Evolutionary conservation across 2,797 vertebrate genomes (phyloP).

Genomic region (Peromyscus melanophrys): DNA sequence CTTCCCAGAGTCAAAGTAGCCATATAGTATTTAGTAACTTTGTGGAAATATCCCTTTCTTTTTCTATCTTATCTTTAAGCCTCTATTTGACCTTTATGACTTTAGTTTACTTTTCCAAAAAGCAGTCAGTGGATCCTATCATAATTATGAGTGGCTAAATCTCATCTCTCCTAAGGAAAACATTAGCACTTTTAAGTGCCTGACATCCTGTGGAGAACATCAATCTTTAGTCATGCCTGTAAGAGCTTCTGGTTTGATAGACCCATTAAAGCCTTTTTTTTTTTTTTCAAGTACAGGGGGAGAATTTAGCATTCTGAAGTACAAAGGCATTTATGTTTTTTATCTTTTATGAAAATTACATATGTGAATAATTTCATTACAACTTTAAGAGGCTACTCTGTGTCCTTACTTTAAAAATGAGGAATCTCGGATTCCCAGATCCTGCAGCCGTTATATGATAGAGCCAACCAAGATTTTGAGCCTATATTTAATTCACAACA

Average conservation of each 20-base stretch:
- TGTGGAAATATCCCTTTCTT: constrained; percentile 32
- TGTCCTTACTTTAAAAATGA: neutral
- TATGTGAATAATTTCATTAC: constrained; percentile 52
- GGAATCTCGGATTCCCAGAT: constrained; percentile 1
- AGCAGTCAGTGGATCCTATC: neutral
- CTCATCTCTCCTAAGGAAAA: constrained; percentile 27
- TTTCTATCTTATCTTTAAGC: constrained; percentile 47
- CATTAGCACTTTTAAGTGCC: neutral
- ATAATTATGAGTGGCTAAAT: neutral
- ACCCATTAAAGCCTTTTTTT: neutral
- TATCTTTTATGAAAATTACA: constrained; percentile 10
- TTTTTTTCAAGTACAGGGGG: neutral
- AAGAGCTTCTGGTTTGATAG: neutral
- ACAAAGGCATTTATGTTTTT: constrained; percentile 23
- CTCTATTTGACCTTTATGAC: neutral
- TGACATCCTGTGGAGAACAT: neutral
- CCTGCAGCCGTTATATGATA: neutral
- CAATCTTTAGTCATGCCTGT: neutral
- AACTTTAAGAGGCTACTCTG: neutral
- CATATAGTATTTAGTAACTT: constrained; percentile 60
- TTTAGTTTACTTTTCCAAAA: neutral
- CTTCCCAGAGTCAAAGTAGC: constrained; percentile 15
- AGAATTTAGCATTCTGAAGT: constrained; percentile 48
- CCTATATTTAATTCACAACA: constrained; percentile 39
- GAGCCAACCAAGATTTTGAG: constrained; percentile 60